Evolutionary conservation across 2,113 vertebrate genomes (phyloP), one percentile per base, ranked within the genome.

Genomic region (Platanista minor): DNA sequence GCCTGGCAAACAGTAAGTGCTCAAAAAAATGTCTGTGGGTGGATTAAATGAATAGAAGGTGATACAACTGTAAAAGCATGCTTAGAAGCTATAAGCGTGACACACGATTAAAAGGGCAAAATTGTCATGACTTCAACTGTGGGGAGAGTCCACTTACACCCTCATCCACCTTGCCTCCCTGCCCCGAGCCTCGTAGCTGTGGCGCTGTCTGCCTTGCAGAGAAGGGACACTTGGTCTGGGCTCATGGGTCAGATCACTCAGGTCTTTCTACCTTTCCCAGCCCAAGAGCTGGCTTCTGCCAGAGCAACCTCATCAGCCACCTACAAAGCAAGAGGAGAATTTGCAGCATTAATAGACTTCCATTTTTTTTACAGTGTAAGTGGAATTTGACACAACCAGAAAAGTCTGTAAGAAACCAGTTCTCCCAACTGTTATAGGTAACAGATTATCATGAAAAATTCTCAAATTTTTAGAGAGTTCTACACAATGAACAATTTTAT

Each of bases 121-220:
- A 59, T 29, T 27, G 43, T 18, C 43, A 33, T 46, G n/a, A 75
- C 62, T 71, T 74, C 18, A 67, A 23, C 8, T 71, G 25, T 52
- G 33, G 43, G 5, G 46, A 72, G 29, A 46, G 1, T 39, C 67
- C 2, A 17, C 13, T 14, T 11, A 36, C 1, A 8, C 3, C 9
- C 6, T 36, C 1, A 10, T 78, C 8, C 17, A 21, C 2, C 13
- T 41, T 14, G 2, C 5, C 29, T 82, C 62, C 2, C 7, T 4
- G 11, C 18, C n/a, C 0, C 10, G 3, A 43, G 52, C 23, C 52
- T 72, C 31, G 20, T 1, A n/a, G 5, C 14, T 52, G 3, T 0
- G 1, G 31, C 0, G 21, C 9, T 3, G 0, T 6, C 36, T 62
- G 41, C 36, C 57, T 25, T 17, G 0, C 14, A 67, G 41, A 64